A percentile compares a stretch with the other conserved stretches of the same genome.
phyloP scores from a whole-genome alignment of 2,888 invertebrate species.

The Morpho helenor region DNA sequence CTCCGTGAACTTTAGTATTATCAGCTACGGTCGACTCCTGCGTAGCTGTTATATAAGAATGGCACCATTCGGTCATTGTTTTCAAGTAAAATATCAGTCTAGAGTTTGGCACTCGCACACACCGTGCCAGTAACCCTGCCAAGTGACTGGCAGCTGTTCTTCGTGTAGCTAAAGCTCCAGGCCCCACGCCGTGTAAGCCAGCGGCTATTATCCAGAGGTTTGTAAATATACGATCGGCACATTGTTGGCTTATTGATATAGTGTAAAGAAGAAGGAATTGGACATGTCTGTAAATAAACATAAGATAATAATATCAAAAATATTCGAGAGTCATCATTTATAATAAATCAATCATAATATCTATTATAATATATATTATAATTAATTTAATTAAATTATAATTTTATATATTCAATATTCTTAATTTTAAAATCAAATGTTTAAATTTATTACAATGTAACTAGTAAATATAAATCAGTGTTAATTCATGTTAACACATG shows the following conservation, averaged over 20 bases:
- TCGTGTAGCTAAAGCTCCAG: conserved; percentile 58
- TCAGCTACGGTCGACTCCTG: conserved; percentile 74
- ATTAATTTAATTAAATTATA: too few species aligned
- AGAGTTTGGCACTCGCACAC: conserved; percentile 59
- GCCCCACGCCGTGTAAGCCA: conserved; percentile 54
- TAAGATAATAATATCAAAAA: too few species aligned
- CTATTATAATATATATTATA: too few species aligned
- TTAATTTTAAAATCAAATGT: too few species aligned
- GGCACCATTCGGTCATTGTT: conserved; percentile 90
- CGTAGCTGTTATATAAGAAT: conserved; percentile 85
- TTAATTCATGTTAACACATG: too few species aligned
- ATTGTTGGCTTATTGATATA: conserved; percentile 69
- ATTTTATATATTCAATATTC: too few species aligned
- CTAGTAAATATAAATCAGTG: too few species aligned
- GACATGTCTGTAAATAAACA: conserved; percentile 51
- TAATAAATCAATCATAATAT: too few species aligned
- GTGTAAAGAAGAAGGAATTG: conserved; percentile 72
- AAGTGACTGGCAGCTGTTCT: conserved; percentile 64
- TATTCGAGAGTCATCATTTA: too few species aligned
- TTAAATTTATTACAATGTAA: too few species aligned
- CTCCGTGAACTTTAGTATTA: conserved; percentile 83
- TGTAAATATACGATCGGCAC: conserved; percentile 57
- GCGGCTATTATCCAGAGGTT: conserved; percentile 65
- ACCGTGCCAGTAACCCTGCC: conserved; percentile 65
- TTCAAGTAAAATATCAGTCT: conserved; percentile 56